Evolutionary conservation across 2,113 vertebrate species (phyloP).

Genomic region (Chaenogobius annularis): DNA sequence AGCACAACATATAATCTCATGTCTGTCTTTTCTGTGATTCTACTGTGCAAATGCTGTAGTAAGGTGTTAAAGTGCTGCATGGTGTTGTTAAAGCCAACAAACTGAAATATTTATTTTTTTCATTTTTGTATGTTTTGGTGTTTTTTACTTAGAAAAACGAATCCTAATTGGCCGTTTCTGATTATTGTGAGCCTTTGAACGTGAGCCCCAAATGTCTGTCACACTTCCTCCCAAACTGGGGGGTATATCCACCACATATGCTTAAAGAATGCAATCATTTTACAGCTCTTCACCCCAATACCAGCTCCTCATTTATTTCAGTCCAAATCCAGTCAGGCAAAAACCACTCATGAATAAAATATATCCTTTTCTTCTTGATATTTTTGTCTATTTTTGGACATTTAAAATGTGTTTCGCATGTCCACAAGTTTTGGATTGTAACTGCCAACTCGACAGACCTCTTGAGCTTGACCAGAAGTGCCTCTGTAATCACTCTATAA

Average conservation of each 20-base stretch:
- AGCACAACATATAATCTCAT: background rate
- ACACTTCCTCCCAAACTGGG: slow-evolving; percentile 66
- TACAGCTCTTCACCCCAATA: slow-evolving; percentile 37
- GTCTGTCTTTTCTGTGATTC: background rate
- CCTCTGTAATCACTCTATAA: too few species aligned
- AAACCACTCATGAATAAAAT: slow-evolving; percentile 40
- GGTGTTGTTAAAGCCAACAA: too few species aligned
- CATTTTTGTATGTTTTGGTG: too few species aligned
- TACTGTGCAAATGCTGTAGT: background rate
- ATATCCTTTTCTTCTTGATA: slow-evolving; percentile 24
- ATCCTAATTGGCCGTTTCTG: slow-evolving; percentile 66
- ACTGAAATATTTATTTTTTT: too few species aligned
- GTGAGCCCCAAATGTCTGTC: slow-evolving; percentile 64
- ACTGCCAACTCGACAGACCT: background rate
- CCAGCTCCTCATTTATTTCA: slow-evolving; percentile 46
- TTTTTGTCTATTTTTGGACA: slow-evolving; percentile 41
- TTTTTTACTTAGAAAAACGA: too few species aligned
- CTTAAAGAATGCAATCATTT: slow-evolving; percentile 64
- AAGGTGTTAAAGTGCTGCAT: background rate
- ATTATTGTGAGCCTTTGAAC: slow-evolving; percentile 63
- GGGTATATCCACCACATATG: slow-evolving; percentile 71
- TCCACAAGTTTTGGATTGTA: background rate
- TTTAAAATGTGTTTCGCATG: slow-evolving; percentile 10
- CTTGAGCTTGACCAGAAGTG: background rate
- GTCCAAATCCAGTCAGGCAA: slow-evolving; percentile 42